phyloP scores from a whole-genome alignment of 2,888 invertebrate species.

The Hypercompe scribonia region DNA sequence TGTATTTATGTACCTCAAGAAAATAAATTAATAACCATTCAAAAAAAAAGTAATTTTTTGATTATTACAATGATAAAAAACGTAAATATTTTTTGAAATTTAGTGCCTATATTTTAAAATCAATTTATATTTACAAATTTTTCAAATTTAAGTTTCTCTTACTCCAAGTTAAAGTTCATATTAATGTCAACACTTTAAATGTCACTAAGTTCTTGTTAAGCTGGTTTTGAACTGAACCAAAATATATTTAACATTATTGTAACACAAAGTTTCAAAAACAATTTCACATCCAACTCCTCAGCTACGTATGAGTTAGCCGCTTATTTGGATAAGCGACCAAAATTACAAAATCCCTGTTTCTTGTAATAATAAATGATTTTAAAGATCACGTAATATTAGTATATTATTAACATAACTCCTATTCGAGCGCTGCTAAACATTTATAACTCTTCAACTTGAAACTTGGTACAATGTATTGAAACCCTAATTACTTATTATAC shows the following conservation, averaged over 20 bases:
- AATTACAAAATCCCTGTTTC: not conserved
- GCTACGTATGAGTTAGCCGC: slow-evolving; percentile 28
- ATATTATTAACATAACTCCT: slow-evolving; percentile 31
- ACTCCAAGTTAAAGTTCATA: not conserved
- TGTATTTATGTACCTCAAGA: no score
- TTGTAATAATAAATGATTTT: not conserved
- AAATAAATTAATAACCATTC: no score
- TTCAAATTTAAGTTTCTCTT: no score
- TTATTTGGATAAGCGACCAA: slow-evolving; percentile 15
- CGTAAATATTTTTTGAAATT: no score
- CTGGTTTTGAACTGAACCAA: not conserved
- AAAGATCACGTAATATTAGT: slow-evolving; percentile 9
- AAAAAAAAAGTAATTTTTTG: no score
- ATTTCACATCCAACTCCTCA: slow-evolving; percentile 20
- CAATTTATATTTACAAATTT: no score
- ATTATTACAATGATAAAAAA: no score
- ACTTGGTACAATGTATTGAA: slow-evolving; percentile 39
- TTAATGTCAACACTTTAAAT: not conserved
- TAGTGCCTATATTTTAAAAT: no score
- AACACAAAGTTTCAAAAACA: slow-evolving; percentile 22
- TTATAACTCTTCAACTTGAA: slow-evolving; percentile 33
- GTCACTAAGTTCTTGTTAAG: not conserved
- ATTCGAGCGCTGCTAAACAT: slow-evolving; percentile 31
- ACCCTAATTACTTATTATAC: slow-evolving; percentile 38
- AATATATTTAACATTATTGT: slow-evolving; percentile 12